Base-by-base conservation (phyloP, 2,113 vertebrate genomes). In the Lagopus muta region DNA sequence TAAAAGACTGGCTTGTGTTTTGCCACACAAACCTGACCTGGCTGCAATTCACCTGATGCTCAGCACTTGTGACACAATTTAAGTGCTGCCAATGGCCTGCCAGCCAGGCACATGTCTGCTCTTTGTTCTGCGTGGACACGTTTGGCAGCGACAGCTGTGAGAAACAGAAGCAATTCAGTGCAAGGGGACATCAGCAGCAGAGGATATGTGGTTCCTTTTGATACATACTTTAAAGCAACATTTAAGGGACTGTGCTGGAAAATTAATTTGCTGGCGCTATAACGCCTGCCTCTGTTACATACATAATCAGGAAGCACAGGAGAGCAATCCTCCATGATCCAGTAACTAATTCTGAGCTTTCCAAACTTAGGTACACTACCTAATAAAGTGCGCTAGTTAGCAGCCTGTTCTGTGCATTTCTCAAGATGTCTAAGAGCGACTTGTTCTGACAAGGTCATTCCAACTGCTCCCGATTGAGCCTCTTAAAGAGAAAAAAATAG, bases 391-490 rank as follows among this genome's bases (percentile, higher is more conserved):
- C 60, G 92, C 52, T 27, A 76, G 40, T 17, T 86, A 88, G 40
- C 61, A 50, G n/a, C 24, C 15, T 20, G 52, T 47, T 57, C 55
- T 48, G 18, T 67, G 43, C 11, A 7, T 32, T 82, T 87, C 45
- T 86, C 55, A 85, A 13, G 1, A 7, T 13, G 60, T 18, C 11
- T 67, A 18, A 80, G 69, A 89, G 62, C 7, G 75, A 38, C 38
- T 52, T 87, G 48, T 58, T 92, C 72, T 80, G 55, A 60, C 62
- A 86, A 96, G 67, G 78, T 86, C 14, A 43, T 93, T 92, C 73
- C 67, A 82, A 22, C 38, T n/a, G 11, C 60, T 91, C 72, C 50
- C 17, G 82, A 82, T 73, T 76, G 87, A 84, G 86, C 5, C 3
- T 16, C 58, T 50, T 73, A 62, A 87, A 67, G 27, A 84, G 14